Evolutionary conservation across 2,888 invertebrate genomes (phyloP).

Genomic region (Venustoraphidia nigricollis): DNA sequence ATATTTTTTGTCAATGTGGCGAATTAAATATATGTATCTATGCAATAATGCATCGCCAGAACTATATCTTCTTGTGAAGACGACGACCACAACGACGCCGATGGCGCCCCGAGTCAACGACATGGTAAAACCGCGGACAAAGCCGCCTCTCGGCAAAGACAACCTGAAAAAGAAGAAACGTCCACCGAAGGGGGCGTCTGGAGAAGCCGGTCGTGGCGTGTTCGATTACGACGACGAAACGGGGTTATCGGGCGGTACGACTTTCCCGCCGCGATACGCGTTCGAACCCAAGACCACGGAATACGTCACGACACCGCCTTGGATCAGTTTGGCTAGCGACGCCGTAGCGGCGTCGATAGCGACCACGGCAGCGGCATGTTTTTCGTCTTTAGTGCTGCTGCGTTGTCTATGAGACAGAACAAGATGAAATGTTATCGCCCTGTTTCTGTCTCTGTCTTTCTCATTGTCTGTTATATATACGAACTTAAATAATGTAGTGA

Average conservation of each 20-base stretch:
- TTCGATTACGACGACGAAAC: slow-evolving; percentile 18
- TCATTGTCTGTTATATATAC: too few relatives aligned
- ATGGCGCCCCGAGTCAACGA: slow-evolving; percentile 21
- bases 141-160: slow-evolving; percentile 14
- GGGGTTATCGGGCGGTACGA: slow-evolving; percentile 21
- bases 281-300: slow-evolving; percentile 17
- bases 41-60: slow-evolving; percentile 17
- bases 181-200: slow-evolving; percentile 14
- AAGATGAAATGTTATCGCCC: too few relatives aligned
- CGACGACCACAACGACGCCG: slow-evolving; percentile 26
- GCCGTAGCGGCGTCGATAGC: slow-evolving; percentile 9
- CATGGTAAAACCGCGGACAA: slow-evolving; percentile 24
- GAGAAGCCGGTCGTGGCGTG: slow-evolving; percentile 15
- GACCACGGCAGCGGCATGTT: slow-evolving; percentile 1
- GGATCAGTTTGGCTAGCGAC: slow-evolving; percentile 19
- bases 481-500: too few relatives aligned
- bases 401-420: too few relatives aligned
- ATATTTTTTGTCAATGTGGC: too few relatives aligned
- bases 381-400: too few relatives aligned
- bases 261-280: slow-evolving; percentile 17
- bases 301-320: slow-evolving; percentile 20
- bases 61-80: slow-evolving; percentile 23
- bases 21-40: background rate
- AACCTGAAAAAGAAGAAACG: slow-evolving; percentile 25
- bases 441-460: too few relatives aligned